Evolutionary conservation across 2,888 invertebrate species (phyloP), one percentile per base, ranked within the genome.

Genomic region (Cheilosia urbana): DNA sequence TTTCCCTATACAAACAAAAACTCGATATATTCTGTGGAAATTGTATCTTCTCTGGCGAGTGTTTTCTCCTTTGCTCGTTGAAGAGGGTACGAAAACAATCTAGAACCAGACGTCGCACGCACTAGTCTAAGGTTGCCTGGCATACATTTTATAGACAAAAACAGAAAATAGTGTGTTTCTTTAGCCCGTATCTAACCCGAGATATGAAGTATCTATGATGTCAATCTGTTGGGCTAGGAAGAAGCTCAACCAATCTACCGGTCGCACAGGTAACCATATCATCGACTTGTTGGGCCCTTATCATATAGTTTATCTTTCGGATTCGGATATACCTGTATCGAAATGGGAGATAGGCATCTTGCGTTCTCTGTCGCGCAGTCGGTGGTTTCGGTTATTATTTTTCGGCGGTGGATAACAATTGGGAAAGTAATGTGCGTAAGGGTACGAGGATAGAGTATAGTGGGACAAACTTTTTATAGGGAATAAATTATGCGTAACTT

Each of bases 401-500:
- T 51, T 81, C n/a, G 47, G 34, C 30, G 58, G 71, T 66, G 60
- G 60, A 66, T 65, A 65, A 60, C 80, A 57, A 72, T 69, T 69
- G 58, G 71, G 47, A 57, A 68, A 27, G 51, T 21, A 24, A 15
- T 49, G 30, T 53, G 34, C 58, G 57, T 51, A n/a, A 49, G 5
- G 4, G 27, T 27, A 6, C 27, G 27, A 27, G 27, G 5, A 27
- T 27, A 6, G 42, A 58, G 53, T 49, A 30, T 34, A 58, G 27
- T 40, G 40, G 24, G 40, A 24, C 47, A 68, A 62, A 81, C 47
- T 19, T 82, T 37, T 21, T 66, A 11, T 65, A 65, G 47, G 55
- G 49, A 71, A 81, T 85, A 85, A 81, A 81, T 81, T 85, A 85
- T 85, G 85, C 85, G 85, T 85, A 85, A 85, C 81, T 76, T 81